Conservation (phyloP, 2,113 vertebrate genomes). For the Engystomops pustulosus region DNA sequence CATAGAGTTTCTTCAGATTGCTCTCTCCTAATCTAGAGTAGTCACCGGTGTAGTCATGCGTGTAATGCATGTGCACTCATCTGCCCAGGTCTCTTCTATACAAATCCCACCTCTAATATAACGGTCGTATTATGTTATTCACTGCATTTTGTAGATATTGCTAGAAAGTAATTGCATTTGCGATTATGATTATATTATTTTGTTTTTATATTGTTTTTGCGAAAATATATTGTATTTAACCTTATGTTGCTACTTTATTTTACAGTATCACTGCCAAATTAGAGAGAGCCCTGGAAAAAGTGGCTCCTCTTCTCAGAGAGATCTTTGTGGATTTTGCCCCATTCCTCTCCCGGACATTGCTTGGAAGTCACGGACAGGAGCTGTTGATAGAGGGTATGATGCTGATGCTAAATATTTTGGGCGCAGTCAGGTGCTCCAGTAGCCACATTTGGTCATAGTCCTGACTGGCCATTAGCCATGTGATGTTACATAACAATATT, state of each 20-base stretch:
- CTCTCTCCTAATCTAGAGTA: background rate
- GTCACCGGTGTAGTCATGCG: background rate
- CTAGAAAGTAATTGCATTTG: too few species aligned
- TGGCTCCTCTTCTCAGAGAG: slow-evolving; percentile 93
- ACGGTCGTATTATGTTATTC: background rate
- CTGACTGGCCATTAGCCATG: too few species aligned
- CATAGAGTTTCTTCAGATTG: background rate
- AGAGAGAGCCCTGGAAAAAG: slow-evolving; percentile 95
- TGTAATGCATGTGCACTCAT: slow-evolving; percentile 28
- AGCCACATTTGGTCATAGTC: too few species aligned
- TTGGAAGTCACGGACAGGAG: slow-evolving; percentile 97
- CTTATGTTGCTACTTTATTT: background rate
- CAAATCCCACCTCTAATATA: background rate
- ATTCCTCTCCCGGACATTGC: slow-evolving; percentile 92
- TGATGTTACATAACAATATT: too few species aligned
- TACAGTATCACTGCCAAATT: slow-evolving; percentile 95
- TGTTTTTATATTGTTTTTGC: too few species aligned
- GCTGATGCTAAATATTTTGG: too few species aligned
- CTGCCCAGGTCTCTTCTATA: background rate
- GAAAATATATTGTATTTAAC: background rate
- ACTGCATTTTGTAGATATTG: background rate
- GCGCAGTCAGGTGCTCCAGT: too few species aligned
- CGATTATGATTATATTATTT: too few species aligned
- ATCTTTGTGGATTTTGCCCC: slow-evolving; percentile 99
- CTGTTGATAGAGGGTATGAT: slow-evolving; percentile 96